Percentiles rank a stretch among this genome's conserved stretches.
Evolutionary conservation across 2,797 vertebrate genomes (phyloP).

Genomic region (Anniella stebbinsi): DNA sequence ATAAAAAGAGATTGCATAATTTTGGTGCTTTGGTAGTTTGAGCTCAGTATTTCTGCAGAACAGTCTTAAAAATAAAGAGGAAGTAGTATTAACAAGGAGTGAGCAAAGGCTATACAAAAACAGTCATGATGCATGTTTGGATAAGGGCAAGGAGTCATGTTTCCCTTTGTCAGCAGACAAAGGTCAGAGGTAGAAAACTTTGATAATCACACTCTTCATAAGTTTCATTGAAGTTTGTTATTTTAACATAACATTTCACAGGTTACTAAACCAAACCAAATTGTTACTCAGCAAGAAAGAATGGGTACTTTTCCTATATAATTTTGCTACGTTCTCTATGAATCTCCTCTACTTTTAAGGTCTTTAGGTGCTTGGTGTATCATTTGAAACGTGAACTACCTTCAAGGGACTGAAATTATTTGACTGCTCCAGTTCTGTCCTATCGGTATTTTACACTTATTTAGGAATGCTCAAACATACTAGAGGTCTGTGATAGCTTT

Average conservation of each 20-base stretch:
- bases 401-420: constrained; percentile 7
- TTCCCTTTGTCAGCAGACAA: constrained; percentile 55
- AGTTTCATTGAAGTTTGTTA: constrained; percentile 68
- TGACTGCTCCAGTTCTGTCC: not conserved
- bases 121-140: constrained; percentile 41
- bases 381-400: constrained; percentile 47
- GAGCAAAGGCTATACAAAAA: constrained; percentile 51
- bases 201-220: constrained; percentile 69
- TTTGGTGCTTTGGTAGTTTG: not conserved
- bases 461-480: not conserved
- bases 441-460: not conserved
- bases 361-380: constrained; percentile 55
- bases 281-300: constrained; percentile 69
- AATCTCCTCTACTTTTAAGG: constrained; percentile 50
- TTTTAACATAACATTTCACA: constrained; percentile 72
- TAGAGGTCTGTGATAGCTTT: not conserved
- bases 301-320: constrained; percentile 72
- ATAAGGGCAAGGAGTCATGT: not conserved
- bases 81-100: constrained; percentile 48
- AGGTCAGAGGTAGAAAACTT: constrained; percentile 64
- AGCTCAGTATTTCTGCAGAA: constrained; percentile 10
- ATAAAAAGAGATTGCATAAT: not conserved
- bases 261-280: constrained; percentile 72
- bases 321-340: constrained; percentile 65
- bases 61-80: constrained; percentile 14